Evolutionary conservation across 2,113 vertebrate genomes (phyloP).

Genomic region (Mionectes macconnelli): DNA sequence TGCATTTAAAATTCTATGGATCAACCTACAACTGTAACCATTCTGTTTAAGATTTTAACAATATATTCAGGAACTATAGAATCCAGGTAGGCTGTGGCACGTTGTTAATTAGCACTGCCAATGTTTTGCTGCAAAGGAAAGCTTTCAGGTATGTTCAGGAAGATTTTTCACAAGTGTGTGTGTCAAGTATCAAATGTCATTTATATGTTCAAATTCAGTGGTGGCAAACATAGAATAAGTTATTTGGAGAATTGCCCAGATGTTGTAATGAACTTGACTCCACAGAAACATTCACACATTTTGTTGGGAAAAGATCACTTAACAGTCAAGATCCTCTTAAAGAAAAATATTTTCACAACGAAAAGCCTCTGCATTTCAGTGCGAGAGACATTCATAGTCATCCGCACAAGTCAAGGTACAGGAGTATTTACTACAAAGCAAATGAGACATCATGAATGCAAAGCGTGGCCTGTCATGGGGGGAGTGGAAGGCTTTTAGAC

Average conservation of each 20-base stretch:
- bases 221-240: background rate
- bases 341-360: background rate
- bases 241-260: background rate
- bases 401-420: background rate
- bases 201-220: background rate
- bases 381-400: background rate
- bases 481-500: background rate
- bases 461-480: background rate
- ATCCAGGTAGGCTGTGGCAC: background rate
- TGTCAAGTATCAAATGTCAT: background rate
- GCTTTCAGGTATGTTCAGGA: background rate
- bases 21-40: background rate
- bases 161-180: background rate
- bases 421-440: background rate
- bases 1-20: background rate
- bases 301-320: background rate
- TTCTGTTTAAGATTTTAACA: background rate
- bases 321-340: background rate
- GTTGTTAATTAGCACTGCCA: background rate
- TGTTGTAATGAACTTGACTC: background rate
- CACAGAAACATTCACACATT: background rate
- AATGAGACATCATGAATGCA: background rate
- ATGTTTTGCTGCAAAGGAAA: background rate
- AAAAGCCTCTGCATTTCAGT: background rate
- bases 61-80: background rate